Evolutionary conservation across 2,888 invertebrate species (phyloP), one percentile per base, ranked within the genome.

Genomic region (Cheilosia scutellata): DNA sequence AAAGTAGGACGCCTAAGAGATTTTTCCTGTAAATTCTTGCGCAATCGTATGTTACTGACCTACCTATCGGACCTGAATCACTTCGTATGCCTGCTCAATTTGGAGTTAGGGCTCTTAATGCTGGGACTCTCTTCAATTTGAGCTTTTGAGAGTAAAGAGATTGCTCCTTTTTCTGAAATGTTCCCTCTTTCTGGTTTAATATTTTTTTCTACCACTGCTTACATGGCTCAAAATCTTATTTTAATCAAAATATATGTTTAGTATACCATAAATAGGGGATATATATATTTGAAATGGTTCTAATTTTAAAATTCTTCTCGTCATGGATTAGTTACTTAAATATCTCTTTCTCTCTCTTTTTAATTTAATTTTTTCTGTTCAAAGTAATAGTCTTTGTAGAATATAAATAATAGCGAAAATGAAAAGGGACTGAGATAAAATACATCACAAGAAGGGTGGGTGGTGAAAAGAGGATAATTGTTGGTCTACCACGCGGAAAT

Each of bases 1-100:
- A 70, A 80, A 75, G 55, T 76, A 53, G 75, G 70, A 58, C 79
- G 71, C 71, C 80, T 84, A 84, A 84, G 84, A 84, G 84, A 80
- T 47, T 42, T 29, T 62, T 66, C 37, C n/a, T 44, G 57, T 58
- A 65, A 75, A 57, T 20, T 49, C 29, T 66, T 80, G 84, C 80
- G 80, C 80, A 76, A 25, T 65, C 7, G 58, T 40, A 33, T 53
- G 53, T 70, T 70, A 71, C 84, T 71, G 75, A 80, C 80, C 80
- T 80, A 80, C 55, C 74, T 74, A 71, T 51, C 25, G 13, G 58
- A 49, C 13, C 33, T 27, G 51, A 63, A 44, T 65, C 55, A 2
- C 29, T 65, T 51, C 51, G 7, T 47, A 13, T 53, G 13, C 31
- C 31, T 60, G 13, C 65, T 71, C 58, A 58, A 37, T 27, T 65